Conservation (phyloP, 2,797 vertebrate genomes). For the Adrianichthys oophorus region DNA sequence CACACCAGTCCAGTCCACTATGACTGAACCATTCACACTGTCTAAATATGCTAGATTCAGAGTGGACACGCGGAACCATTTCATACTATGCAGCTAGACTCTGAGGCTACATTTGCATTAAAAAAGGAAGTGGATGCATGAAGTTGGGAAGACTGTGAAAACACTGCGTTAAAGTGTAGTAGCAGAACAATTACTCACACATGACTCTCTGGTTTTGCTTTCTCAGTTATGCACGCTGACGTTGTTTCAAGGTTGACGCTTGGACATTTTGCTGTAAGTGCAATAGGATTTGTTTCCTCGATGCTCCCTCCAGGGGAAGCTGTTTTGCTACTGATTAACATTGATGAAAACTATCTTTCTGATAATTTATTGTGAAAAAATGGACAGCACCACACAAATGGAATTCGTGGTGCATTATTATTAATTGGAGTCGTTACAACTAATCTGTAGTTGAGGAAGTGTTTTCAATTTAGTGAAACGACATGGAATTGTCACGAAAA, state of each 20-base stretch:
- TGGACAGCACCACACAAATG: conserved; percentile 5
- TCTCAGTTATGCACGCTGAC: conserved; percentile 8
- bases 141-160: conserved; percentile 43
- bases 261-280: conserved; percentile 22
- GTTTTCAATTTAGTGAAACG: no score
- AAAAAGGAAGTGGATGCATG: conserved; percentile 10
- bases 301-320: conserved; percentile 17
- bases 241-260: conserved; percentile 8
- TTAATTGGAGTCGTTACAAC: no score
- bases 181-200: conserved; percentile 36
- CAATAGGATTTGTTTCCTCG: conserved; percentile 26
- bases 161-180: conserved; percentile 65
- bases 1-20: conserved; percentile 46
- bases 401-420: no score
- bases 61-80: conserved; percentile 36
- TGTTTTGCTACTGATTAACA: conserved; percentile 35
- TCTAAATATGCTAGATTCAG: conserved; percentile 46
- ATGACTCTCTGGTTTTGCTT: conserved; percentile 35
- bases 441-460: no score
- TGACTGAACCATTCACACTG: conserved; percentile 47
- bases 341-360: conserved; percentile 1
- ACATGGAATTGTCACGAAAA: no score
- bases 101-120: conserved; percentile 59
- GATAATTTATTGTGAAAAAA: conserved; percentile 25
- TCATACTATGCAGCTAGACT: conserved; percentile 64